Evolutionary conservation across 30 jellyfish, hydroid and myxozoan species (phyloP), one percentile per base, ranked within the genome.

Genomic region (Rhopilema esculentum): DNA sequence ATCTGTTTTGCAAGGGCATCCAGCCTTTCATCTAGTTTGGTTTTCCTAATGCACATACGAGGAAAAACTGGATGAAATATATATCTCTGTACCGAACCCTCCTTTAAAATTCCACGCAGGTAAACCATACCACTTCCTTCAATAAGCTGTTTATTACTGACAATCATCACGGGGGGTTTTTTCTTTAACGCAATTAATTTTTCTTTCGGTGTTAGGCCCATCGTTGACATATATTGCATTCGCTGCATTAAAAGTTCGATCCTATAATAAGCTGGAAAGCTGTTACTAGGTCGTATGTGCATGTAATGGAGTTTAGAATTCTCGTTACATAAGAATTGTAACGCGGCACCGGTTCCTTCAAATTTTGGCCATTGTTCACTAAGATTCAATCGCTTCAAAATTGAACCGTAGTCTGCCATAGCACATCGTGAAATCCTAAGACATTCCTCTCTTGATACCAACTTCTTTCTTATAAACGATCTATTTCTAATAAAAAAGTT

Each of bases 171-270:
- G 0, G 96, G 96, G 30, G 91, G 96, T 19, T 79, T 69, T 66
- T 74, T 40, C 51, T 80, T 79, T 51, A 88, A 18, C 6, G 26
- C 28, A 29, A 22, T 28, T 0, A 79, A 50, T 61, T 88, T 88
- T 28, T 88, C 96, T 49, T 68, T 88, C 6, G 96, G 71, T 68
- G 96, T 79, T 23, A 88, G 21, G 53, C 96, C 96, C 89, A 88
- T 80, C 12, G 80, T 78, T 18, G 89, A 76, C 88, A 88, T 48
- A 25, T 6, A 88, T 0, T 72, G 29, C 18, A 88, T 62, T 24
- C 96, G 90, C 49, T 88, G 96, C 96, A 79, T 50, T 18, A 88
- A 18, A 32, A 88, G 64, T 8, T 72, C 90, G 15, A 88, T 48
- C 40, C 96, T 69, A 69, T 88, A 77, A 49, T 79, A 79, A 26